Percentiles rank a stretch among this genome's conserved stretches.
Evolutionary conservation across 2,888 invertebrate genomes (phyloP).

Genomic region (Rhingia rostrata): DNA sequence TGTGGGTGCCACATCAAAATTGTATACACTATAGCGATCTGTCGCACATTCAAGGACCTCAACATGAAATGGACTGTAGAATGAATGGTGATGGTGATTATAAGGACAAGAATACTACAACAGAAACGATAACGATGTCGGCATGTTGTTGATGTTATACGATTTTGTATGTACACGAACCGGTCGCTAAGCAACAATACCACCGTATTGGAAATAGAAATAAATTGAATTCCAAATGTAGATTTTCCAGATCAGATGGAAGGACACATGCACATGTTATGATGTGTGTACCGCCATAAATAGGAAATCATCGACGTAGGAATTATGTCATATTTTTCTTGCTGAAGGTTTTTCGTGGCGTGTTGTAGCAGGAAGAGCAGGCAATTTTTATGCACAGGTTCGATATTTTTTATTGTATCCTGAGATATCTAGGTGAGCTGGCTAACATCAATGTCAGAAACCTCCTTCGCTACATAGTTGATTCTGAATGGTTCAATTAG

Average conservation of each 20-base stretch:
- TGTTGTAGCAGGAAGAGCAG: no score
- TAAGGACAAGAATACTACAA: conserved; percentile 43
- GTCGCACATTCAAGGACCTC: conserved; percentile 18
- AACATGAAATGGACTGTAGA: conserved; percentile 31
- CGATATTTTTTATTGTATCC: no score
- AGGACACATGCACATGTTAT: not conserved
- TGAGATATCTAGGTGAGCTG: no score
- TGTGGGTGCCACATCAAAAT: no score
- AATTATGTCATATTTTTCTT: not conserved
- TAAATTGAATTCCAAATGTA: conserved; percentile 51
- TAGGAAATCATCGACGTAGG: not conserved
- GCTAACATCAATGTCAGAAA: no score
- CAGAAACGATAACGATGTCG: conserved; percentile 30
- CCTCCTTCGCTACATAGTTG: no score
- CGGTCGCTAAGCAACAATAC: conserved; percentile 53
- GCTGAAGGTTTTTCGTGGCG: not conserved
- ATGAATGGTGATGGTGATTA: conserved; percentile 56
- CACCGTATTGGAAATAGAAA: conserved; percentile 35
- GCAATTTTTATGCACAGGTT: no score
- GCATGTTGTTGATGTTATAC: no score
- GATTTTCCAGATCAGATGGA: conserved; percentile 12
- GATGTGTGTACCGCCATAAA: not conserved
- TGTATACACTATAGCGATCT: not conserved
- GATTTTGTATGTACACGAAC: not conserved
- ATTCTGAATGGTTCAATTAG: no score